phyloP scores from a whole-genome alignment of 2,888 invertebrate genomes.

The Ceramica pisi region DNA sequence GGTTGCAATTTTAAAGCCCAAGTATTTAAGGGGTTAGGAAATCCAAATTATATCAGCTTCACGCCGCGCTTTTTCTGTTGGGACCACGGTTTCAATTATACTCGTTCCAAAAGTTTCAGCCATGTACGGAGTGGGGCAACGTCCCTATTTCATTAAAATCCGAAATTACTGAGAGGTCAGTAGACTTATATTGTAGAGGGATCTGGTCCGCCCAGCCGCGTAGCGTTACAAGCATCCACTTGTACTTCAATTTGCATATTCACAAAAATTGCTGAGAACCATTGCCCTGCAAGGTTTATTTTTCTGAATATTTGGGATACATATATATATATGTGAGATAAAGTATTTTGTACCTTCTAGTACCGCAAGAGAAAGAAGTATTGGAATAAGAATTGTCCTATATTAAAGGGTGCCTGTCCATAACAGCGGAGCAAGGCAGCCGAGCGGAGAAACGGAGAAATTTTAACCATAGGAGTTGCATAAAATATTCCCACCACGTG shows the following conservation, averaged over 20 bases:
- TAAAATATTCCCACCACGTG: no score
- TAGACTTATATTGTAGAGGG: background rate
- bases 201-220: background rate
- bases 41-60: background rate
- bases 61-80: background rate
- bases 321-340: no score
- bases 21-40: background rate
- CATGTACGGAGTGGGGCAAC: background rate
- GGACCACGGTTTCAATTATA: conserved; percentile 7
- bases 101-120: background rate
- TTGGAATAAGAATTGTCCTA: no score
- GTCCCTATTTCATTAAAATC: conserved; percentile 4
- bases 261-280: background rate
- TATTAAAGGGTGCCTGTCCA: no score
- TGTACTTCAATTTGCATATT: background rate
- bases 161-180: conserved; percentile 3
- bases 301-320: no score
- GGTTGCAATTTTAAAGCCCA: background rate
- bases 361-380: no score
- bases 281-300: background rate
- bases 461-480: no score
- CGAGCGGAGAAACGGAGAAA: no score
- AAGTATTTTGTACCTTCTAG: no score
- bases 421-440: no score
- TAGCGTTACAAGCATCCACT: conserved; percentile 1